Conservation (phyloP, 2,797 vertebrate species). For the Crenichthys baileyi region DNA sequence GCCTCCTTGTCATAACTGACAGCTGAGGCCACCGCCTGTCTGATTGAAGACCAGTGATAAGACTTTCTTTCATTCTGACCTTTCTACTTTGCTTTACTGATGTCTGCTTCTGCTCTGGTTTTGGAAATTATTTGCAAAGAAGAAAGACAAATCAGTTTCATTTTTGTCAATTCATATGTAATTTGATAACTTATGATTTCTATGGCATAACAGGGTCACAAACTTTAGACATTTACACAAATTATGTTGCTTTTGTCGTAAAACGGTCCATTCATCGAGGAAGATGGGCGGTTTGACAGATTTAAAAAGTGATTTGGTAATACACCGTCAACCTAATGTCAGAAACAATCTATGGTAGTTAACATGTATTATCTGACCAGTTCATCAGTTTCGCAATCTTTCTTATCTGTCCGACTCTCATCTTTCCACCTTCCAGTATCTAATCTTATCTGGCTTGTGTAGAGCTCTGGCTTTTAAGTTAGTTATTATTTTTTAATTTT, state of each 20-base stretch:
- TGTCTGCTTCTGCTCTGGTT: not conserved
- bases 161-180: not conserved
- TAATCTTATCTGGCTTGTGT: not conserved
- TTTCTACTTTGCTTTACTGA: not conserved
- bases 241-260: not conserved
- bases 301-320: not conserved
- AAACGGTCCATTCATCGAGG: not conserved
- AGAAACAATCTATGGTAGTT: not conserved
- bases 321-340: not conserved
- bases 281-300: not conserved
- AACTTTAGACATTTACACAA: not conserved
- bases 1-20: not conserved
- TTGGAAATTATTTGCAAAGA: not conserved
- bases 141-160: not conserved
- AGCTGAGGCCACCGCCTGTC: not conserved
- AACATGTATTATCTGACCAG: not conserved
- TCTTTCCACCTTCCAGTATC: not conserved
- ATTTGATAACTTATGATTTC: not conserved
- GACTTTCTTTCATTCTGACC: not conserved
- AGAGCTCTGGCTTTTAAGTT: not conserved
- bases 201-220: not conserved
- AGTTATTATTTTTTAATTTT: not conserved
- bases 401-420: not conserved
- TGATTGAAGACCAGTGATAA: not conserved
- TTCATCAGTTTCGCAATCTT: not conserved